Evolutionary conservation across 2,113 vertebrate species (phyloP), one percentile per base, ranked within the genome.

Genomic region (Triplophysa dalaica): DNA sequence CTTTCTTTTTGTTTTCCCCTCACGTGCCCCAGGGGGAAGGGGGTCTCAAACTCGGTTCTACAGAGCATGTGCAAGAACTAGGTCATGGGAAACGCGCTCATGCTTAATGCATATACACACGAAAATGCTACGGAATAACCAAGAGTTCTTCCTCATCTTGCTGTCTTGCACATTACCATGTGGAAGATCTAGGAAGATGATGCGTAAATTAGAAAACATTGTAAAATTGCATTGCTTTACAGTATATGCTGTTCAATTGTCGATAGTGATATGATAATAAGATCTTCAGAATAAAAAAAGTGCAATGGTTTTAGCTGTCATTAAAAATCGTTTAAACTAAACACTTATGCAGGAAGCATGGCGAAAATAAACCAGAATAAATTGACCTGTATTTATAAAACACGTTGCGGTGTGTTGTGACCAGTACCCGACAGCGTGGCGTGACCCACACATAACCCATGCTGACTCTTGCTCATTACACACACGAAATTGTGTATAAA

Each of bases 41-140:
- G 66, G 65, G 48, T 52, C 76, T 63, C 29, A 58, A 84, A 66
- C 52, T 17, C 63, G 50, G 45, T 16, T 69, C 43, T 62, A 77
- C 29, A 64, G 74, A 67, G 66, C 74, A 73, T 45, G 67, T 72
- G 70, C 45, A 79, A 75, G 83, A 84, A 84, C 50, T 84, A 77
- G 83, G 83, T 84, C 83, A 84, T 75, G 69, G 83, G 79, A 80
- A 84, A 79, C 48, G 70, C 60, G 75, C 82, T 80, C 58, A 70
- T 67, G 73, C 77, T 70, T 62, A 68, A 84, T 74, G 63, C 82
- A 65, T 60, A 83, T 52, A 67, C 8, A 68, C 69, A 60, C 29
- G 70, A 10, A 79, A 38, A 74, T 33, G 29, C 45, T 16, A 2
- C 17, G 2, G 70, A 74, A 41, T 14, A 70, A 62, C 38, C 63